Base-by-base conservation (phyloP, 2,113 vertebrate species). In the Lagopus muta region DNA sequence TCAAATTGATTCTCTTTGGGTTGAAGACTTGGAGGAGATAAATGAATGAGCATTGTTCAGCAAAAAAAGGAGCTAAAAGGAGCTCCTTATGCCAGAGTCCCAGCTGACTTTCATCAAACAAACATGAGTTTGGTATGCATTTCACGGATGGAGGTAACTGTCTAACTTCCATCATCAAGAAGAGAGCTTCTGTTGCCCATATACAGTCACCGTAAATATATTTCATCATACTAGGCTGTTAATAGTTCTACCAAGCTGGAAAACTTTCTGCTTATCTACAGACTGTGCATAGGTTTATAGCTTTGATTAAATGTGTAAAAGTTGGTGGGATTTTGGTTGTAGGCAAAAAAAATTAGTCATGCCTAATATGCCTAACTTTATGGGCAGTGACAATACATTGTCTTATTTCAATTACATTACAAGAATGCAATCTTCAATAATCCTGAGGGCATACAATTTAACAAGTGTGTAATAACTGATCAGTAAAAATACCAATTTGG, bases 81-180 rank as follows among this genome's bases (percentile, higher is more conserved):
- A 73, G 42, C 84, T 90, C 55, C 71, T 93, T 70, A 78, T 91
- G 60, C 28, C 80, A 86, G 69, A 83, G 42, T 77, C 71, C 30
- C 69, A 84, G 76, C 76, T 93, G 90, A 83, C 82, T 88, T 93
- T 72, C 47, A 88, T 71, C 70, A 84, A 95, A 88, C 61, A 91
- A 90, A 57, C 43, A 42, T 65, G 81, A 11, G 79, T 86, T 90
- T 95, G 55, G 47, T 86, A 74, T 91, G 82, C 81, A 62, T 93
- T 92, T 95, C 86, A 67, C 57, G 89, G 82, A 66, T 93, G 82
- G 78, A 88, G 71, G 45, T 82, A 94, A 82, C 27, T 1, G 2
- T 91, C 52, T 86, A 34, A 42, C 83, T 90, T 16, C 82, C 72
- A 79, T 94, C 70, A 86, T 93, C 76, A 84, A 75, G 91, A 84